Base-by-base conservation (phyloP, 2,888 invertebrate species). In the Steinernema scapterisci region DNA sequence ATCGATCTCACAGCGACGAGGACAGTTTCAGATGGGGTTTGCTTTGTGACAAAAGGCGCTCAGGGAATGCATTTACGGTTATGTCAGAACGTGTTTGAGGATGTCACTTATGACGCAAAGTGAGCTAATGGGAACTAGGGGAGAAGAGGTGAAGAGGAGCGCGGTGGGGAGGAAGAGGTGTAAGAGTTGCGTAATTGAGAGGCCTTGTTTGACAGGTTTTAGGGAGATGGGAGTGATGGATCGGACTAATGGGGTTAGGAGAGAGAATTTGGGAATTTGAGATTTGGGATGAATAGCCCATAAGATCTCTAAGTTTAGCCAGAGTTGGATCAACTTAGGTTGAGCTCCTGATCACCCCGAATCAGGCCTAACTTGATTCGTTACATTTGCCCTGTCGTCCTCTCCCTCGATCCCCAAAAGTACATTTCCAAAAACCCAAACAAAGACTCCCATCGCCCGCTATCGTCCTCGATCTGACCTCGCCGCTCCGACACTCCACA, bases 391-490 rank as follows among this genome's bases (percentile, higher is more conserved):
- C n/a, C n/a, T n/a, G n/a, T 19, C 16, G 25, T 25, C 54, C 54
- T 54, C 54, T n/a, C n/a, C n/a, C n/a, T n/a, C n/a, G n/a, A n/a
- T 38, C 38, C 38, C 9, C 38, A 38, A 21, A 63, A 63, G 63
- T 63, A 63, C 63, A 31, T 63, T 27, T 27, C 11, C 63, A 31
- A 31, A 27, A 63, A 63, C 63, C 31, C 63, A 25, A 63, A 63
- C 63, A 63, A 63, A 63, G 63, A 27, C 1, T 31, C 51, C 11
- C 11, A 16, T 16, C 16, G 45, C 45, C 16, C 19, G n/a, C 48
- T 48, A 23, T 54, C 54, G 54, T 54, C 63, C 63, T 27, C 9
- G 31, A 63, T 63, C 63, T 63, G 63, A 63, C 63, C 63, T 63
- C 25, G 23, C 38, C 63, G 21, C 11, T n/a, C n/a, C n/a, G n/a